These are phyloP conservation scores for Exephanes ischioxanthus DNA, from an alignment of 2,888 invertebrate genomes.

Conservation along the genomic window DNA sequence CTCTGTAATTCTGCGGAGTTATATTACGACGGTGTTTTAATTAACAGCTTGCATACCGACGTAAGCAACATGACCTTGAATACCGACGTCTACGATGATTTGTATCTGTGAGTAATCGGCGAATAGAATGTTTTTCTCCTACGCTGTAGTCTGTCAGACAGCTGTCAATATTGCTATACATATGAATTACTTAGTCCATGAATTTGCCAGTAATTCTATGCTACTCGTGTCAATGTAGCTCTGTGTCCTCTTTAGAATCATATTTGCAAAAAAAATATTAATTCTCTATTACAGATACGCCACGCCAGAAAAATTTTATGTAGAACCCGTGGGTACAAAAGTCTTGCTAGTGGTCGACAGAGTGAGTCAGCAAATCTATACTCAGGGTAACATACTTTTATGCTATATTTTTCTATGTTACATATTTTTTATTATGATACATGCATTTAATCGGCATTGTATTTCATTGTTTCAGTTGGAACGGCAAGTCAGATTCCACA, in stretches of 20 bases:
- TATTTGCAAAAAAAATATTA: background rate
- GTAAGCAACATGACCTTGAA: constrained; percentile 85
- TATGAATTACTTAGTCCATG: background rate
- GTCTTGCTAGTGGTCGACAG: constrained; percentile 95
- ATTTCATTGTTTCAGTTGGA: constrained; percentile 73
- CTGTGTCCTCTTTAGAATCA: background rate
- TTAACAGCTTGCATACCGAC: constrained; percentile 76
- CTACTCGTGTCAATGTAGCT: background rate
- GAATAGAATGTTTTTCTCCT: constrained; percentile 20
- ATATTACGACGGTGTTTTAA: constrained; percentile 39
- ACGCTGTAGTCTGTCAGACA: constrained; percentile 27
- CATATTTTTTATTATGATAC: background rate
- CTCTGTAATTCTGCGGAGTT: constrained; percentile 19
- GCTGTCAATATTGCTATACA: constrained; percentile 34
- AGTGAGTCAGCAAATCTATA: constrained; percentile 90
- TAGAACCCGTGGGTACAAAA: constrained; percentile 92
- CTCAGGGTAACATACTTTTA: constrained; percentile 87
- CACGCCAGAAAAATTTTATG: constrained; percentile 95
- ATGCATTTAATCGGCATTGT: background rate
- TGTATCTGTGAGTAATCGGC: constrained; percentile 89
- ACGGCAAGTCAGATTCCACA: constrained; percentile 88
- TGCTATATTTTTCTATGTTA: background rate
- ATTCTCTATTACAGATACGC: constrained; percentile 88
- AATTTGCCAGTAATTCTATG: background rate
- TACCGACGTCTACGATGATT: constrained; percentile 89